A percentile compares a stretch with the other conserved stretches of the same genome.
phyloP scores from a whole-genome alignment of 1,140 invertebrate species.

The Zaprionus inermis region DNA sequence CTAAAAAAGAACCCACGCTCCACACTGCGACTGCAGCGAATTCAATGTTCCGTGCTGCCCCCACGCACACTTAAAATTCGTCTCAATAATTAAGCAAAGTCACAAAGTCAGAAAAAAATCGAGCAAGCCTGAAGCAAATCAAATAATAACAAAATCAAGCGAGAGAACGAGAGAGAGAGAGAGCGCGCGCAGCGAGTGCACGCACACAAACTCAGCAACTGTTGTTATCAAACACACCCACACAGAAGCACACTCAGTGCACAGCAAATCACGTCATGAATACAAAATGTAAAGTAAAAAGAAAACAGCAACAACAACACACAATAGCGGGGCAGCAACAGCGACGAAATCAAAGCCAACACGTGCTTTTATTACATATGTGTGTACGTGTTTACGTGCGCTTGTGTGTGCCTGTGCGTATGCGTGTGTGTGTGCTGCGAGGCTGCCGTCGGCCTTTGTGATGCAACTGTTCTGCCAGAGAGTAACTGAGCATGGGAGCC shows the following conservation, averaged over 20 bases:
- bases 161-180: background rate
- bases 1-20: constrained; percentile 31
- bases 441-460: constrained; percentile 38
- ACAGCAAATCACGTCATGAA: constrained; percentile 59
- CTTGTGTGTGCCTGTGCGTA: constrained; percentile 11
- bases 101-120: constrained; percentile 25
- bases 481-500: constrained; percentile 15
- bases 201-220: constrained; percentile 22
- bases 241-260: constrained; percentile 4
- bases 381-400: constrained; percentile 9
- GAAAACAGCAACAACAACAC: constrained; percentile 30
- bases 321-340: constrained; percentile 8
- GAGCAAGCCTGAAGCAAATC: constrained; percentile 3
- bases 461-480: constrained; percentile 61
- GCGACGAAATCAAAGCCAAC: constrained; percentile 71
- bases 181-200: background rate
- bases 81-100: constrained; percentile 52
- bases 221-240: constrained; percentile 46
- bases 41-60: constrained; percentile 26
- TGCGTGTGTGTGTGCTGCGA: constrained; percentile 5
- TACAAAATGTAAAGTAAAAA: constrained; percentile 55
- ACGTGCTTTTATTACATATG: constrained; percentile 78
- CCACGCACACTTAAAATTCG: constrained; percentile 32
- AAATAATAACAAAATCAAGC: constrained; percentile 35
- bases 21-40: constrained; percentile 9